A percentile compares a stretch with the other conserved stretches of the same genome.
phyloP scores from a whole-genome alignment of 1,140 invertebrate genomes.

The Neodiprion virginianus region DNA sequence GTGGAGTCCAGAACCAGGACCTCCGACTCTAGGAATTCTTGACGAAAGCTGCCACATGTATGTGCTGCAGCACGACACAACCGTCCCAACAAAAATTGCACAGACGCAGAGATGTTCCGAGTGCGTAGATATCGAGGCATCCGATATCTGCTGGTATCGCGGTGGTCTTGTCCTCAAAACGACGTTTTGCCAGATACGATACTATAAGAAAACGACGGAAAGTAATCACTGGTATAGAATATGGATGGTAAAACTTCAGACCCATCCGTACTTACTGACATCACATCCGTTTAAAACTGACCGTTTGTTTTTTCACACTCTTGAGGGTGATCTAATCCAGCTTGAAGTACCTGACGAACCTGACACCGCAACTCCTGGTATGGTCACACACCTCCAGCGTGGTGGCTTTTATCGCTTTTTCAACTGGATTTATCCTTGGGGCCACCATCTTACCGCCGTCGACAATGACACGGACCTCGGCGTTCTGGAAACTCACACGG shows the following conservation, averaged over 20 bases:
- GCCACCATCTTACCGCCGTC: constrained; percentile 40
- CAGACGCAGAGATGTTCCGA: constrained; percentile 37
- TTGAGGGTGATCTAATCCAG: constrained; percentile 46
- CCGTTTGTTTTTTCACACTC: constrained; percentile 44
- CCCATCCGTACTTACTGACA: constrained; percentile 36
- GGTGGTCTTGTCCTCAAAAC: constrained; percentile 49
- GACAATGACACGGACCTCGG: constrained; percentile 33
- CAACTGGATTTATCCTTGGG: constrained; percentile 51
- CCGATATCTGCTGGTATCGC: constrained; percentile 44
- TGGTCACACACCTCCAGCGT: constrained; percentile 24
- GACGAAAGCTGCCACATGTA: constrained; percentile 47
- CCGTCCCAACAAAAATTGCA: constrained; percentile 37
- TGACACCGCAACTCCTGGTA: not conserved
- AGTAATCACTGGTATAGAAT: constrained; percentile 34
- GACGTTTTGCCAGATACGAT: constrained; percentile 51
- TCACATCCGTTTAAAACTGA: constrained; percentile 34
- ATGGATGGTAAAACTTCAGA: constrained; percentile 38
- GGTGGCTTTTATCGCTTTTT: constrained; percentile 38
- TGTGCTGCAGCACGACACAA: constrained; percentile 42
- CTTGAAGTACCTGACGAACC: constrained; percentile 27
- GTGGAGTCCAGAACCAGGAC: constrained; percentile 37
- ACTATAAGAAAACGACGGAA: constrained; percentile 30
- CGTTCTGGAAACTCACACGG: constrained; percentile 38
- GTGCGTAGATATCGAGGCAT: constrained; percentile 35
- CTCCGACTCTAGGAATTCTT: constrained; percentile 42